Evolutionary conservation across 2,113 vertebrate species (phyloP).

Genomic region (Lophius piscatorius): DNA sequence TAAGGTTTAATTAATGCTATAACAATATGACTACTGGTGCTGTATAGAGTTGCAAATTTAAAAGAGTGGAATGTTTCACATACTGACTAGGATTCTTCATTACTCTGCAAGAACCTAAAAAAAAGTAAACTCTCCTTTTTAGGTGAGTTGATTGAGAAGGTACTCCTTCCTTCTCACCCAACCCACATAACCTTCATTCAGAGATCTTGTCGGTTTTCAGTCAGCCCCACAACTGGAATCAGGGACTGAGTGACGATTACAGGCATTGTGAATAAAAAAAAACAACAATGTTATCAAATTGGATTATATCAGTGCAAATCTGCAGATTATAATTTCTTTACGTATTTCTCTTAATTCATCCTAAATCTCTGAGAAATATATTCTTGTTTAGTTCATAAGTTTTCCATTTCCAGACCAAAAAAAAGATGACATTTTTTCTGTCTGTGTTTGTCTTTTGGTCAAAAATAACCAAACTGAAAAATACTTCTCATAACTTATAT

Average conservation of each 20-base stretch:
- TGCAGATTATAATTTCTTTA: background rate
- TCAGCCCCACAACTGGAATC: constrained; percentile 7
- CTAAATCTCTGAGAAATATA: background rate
- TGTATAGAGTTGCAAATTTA: constrained; percentile 7
- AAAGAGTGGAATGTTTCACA: constrained; percentile 56
- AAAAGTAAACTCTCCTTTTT: background rate
- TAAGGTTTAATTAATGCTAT: background rate
- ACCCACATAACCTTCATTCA: constrained; percentile 39
- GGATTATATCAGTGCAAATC: no score
- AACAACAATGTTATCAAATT: background rate
- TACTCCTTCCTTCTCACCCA: background rate
- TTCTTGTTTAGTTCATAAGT: background rate
- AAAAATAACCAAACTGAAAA: background rate
- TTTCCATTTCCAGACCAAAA: background rate
- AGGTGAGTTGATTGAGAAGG: no score
- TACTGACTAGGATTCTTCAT: constrained; percentile 16
- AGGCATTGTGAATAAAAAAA: background rate
- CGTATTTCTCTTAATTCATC: background rate
- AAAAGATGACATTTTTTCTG: no score
- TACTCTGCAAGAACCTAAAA: constrained; percentile 3
- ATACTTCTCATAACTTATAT: background rate
- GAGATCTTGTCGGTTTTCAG: background rate
- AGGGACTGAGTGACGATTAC: constrained; percentile 2
- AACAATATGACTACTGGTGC: constrained; percentile 29
- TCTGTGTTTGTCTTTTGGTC: background rate